A percentile compares a stretch with the other conserved stretches of the same genome.
These are phyloP conservation scores for Bovichtus variegatus DNA, from an alignment of 2,797 vertebrate species.

Conservation along the genomic window DNA sequence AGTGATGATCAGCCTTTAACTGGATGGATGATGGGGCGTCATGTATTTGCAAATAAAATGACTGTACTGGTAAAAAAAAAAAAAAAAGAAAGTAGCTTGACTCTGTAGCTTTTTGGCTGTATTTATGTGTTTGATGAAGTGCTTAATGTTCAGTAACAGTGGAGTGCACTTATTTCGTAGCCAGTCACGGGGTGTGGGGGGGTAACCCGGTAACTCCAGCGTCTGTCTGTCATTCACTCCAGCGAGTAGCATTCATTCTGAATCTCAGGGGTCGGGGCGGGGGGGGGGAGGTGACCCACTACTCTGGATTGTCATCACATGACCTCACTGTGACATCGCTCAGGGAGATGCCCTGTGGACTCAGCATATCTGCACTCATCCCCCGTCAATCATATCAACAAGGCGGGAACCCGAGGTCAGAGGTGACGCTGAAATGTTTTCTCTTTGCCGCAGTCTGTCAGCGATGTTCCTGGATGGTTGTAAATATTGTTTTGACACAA, in stretches of 20 bases:
- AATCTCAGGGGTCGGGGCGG: constrained; percentile 61
- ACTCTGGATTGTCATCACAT: constrained; percentile 72
- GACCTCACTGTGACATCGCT: constrained; percentile 66
- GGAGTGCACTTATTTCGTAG: constrained; percentile 36
- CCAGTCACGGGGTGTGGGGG: constrained; percentile 18
- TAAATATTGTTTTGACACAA: constrained; percentile 61
- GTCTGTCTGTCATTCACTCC: constrained; percentile 54
- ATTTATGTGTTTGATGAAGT: constrained; percentile 47
- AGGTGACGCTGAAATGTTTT: constrained; percentile 68
- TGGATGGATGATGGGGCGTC: constrained; percentile 44
- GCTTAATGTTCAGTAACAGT: constrained; percentile 53
- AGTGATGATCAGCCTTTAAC: constrained; percentile 48
- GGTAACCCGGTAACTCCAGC: constrained; percentile 23
- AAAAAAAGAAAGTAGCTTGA: constrained; percentile 29
- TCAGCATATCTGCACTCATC: constrained; percentile 74
- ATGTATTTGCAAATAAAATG: constrained; percentile 42
- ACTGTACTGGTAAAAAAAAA: constrained; percentile 34
- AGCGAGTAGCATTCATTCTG: constrained; percentile 21
- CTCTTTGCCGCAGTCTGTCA: constrained; percentile 53
- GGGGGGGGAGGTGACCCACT: constrained; percentile 55
- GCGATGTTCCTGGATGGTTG: constrained; percentile 33
- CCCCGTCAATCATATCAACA: constrained; percentile 66
- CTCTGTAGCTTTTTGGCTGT: constrained; percentile 30
- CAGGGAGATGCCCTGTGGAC: constrained; percentile 61
- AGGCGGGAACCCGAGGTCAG: constrained; percentile 53